Evolutionary conservation across 2,113 vertebrate species (phyloP).

Genomic region (Bos taurus): DNA sequence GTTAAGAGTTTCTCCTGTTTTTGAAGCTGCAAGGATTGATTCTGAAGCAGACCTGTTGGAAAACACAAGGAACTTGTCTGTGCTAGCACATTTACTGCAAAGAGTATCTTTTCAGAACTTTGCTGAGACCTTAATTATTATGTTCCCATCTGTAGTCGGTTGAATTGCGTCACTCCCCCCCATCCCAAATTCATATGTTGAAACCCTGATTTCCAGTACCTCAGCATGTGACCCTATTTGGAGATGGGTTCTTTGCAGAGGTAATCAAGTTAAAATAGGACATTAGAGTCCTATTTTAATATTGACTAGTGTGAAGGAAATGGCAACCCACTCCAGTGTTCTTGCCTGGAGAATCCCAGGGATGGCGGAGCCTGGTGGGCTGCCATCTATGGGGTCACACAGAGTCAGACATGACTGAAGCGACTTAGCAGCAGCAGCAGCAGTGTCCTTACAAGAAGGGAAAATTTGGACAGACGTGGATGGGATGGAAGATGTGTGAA

Average conservation of each 20-base stretch:
- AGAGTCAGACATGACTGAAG: too few species aligned
- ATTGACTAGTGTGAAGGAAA: background rate
- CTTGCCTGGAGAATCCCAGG: too few species aligned
- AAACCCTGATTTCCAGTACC: background rate
- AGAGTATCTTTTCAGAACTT: background rate
- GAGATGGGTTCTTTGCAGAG: background rate
- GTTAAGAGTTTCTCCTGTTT: slow-evolving; percentile 43
- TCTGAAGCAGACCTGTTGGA: slow-evolving; percentile 75
- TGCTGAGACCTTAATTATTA: background rate
- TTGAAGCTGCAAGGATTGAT: slow-evolving; percentile 40
- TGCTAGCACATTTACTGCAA: background rate
- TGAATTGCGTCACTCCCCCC: background rate
- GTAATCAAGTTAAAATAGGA: background rate
- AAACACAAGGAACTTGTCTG: slow-evolving; percentile 22
- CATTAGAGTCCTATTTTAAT: background rate
- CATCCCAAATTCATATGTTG: background rate
- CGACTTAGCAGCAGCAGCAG: too few species aligned
- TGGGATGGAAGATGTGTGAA: background rate
- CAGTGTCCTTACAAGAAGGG: background rate
- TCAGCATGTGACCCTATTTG: background rate
- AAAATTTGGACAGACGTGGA: background rate
- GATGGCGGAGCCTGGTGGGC: too few species aligned
- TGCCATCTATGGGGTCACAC: too few species aligned
- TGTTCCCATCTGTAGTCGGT: background rate
- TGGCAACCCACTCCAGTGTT: too few species aligned